These are phyloP conservation scores for Heliconius hermathena DNA, from an alignment of 1,140 invertebrate species.

Conservation along the genomic window DNA sequence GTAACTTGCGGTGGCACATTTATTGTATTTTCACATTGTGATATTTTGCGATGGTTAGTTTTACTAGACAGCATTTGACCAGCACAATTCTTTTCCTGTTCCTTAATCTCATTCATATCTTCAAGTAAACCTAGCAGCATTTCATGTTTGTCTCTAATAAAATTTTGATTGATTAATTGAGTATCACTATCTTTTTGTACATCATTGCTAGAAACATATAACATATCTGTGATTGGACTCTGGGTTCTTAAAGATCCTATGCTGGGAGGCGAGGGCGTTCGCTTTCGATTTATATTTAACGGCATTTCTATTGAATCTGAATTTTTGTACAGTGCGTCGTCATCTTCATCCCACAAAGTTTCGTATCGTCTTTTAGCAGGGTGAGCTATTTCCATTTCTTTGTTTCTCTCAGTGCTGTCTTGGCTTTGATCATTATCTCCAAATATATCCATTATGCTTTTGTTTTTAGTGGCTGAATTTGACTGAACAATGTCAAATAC, in stretches of 20 bases:
- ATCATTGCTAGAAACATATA: slow-evolving; percentile 50
- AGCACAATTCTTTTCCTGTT: slow-evolving; percentile 13
- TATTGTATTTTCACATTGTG: not conserved
- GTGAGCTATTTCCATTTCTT: slow-evolving; percentile 58
- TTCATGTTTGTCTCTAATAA: slow-evolving; percentile 58
- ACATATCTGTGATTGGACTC: slow-evolving; percentile 55
- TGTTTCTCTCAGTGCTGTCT: slow-evolving; percentile 50
- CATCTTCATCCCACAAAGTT: slow-evolving; percentile 73
- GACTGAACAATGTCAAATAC: slow-evolving; percentile 71
- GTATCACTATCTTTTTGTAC: slow-evolving; percentile 30
- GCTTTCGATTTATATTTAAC: slow-evolving; percentile 27
- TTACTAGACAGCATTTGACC: not conserved
- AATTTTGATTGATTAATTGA: slow-evolving; percentile 43
- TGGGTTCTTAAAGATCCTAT: slow-evolving; percentile 43
- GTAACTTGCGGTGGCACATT: not conserved
- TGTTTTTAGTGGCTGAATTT: slow-evolving; percentile 59
- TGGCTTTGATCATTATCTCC: slow-evolving; percentile 45
- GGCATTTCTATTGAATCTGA: slow-evolving; percentile 48
- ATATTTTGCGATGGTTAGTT: not conserved
- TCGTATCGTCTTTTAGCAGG: slow-evolving; percentile 59
- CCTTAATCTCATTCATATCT: slow-evolving; percentile 55
- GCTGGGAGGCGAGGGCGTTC: slow-evolving; percentile 47
- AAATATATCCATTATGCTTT: slow-evolving; percentile 76
- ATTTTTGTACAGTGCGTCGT: slow-evolving; percentile 77
- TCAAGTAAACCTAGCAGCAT: slow-evolving; percentile 59